Evolutionary conservation across 2,797 vertebrate genomes (phyloP).

Genomic region (Vireo griseus): DNA sequence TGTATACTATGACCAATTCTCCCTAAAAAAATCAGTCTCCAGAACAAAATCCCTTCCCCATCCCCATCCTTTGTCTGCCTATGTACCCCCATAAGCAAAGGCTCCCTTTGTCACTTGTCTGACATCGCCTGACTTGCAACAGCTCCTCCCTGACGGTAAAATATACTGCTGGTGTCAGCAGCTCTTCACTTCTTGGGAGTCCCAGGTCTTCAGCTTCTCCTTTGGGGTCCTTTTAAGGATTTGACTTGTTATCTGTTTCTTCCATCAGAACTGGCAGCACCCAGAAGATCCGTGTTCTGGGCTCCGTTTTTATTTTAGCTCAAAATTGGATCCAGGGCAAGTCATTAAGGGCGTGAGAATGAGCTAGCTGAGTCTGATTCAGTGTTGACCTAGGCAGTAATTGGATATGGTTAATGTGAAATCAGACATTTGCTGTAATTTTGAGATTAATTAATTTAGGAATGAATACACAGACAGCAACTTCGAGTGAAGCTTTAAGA

Average conservation of each 20-base stretch:
- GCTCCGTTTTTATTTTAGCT: not conserved
- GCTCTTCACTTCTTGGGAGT: not conserved
- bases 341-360: not conserved
- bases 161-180: not conserved
- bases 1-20: not conserved
- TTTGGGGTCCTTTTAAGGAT: not conserved
- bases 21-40: not conserved
- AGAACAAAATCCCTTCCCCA: not conserved
- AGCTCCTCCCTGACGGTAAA: not conserved
- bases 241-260: not conserved
- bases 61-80: not conserved
- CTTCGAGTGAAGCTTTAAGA: not conserved
- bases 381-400: not conserved
- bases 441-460: slow-evolving; percentile 25
- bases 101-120: not conserved
- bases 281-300: not conserved
- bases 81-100: not conserved
- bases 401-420: not conserved
- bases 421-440: slow-evolving; percentile 1
- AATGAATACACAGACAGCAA: not conserved
- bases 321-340: not conserved
- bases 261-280: not conserved
- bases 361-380: not conserved
- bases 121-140: rapidly evolving
- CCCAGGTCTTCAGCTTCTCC: not conserved